phyloP scores from a whole-genome alignment of 2,113 vertebrate species.

The Vimba vimba region DNA sequence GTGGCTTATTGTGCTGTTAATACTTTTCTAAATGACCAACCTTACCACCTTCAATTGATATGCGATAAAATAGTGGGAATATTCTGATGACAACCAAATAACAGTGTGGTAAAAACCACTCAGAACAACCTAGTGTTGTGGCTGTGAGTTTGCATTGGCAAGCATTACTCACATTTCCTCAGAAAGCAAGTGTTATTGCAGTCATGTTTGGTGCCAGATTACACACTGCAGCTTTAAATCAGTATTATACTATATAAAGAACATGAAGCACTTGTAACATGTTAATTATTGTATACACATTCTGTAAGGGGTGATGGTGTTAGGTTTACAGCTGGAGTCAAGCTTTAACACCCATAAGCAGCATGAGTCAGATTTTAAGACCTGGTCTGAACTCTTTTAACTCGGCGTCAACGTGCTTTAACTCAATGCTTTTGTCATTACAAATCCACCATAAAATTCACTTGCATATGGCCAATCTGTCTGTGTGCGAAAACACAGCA shows the following conservation, averaged over 20 bases:
- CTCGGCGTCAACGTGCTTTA: background rate
- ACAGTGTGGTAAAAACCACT: background rate
- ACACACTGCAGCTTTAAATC: background rate
- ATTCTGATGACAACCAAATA: background rate
- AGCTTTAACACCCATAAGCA: background rate
- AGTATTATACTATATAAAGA: background rate
- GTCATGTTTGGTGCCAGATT: background rate
- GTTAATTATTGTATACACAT: background rate
- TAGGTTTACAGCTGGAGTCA: slow-evolving; percentile 17
- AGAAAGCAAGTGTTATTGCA: background rate
- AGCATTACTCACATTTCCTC: background rate
- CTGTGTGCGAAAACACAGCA: slow-evolving; percentile 60
- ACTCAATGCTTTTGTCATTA: slow-evolving; percentile 56
- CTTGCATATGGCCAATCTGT: slow-evolving; percentile 49
- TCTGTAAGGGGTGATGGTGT: background rate
- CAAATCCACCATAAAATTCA: slow-evolving; percentile 67
- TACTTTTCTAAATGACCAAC: background rate
- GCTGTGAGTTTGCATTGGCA: background rate
- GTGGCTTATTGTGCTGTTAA: background rate
- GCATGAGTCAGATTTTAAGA: slow-evolving; percentile 17
- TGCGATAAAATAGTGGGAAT: background rate
- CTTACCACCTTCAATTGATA: background rate
- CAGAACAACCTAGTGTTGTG: background rate
- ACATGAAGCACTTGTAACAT: background rate
- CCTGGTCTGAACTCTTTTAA: background rate